Base-by-base conservation (phyloP, 2,797 vertebrate genomes). In the Geotrypetes seraphini region DNA sequence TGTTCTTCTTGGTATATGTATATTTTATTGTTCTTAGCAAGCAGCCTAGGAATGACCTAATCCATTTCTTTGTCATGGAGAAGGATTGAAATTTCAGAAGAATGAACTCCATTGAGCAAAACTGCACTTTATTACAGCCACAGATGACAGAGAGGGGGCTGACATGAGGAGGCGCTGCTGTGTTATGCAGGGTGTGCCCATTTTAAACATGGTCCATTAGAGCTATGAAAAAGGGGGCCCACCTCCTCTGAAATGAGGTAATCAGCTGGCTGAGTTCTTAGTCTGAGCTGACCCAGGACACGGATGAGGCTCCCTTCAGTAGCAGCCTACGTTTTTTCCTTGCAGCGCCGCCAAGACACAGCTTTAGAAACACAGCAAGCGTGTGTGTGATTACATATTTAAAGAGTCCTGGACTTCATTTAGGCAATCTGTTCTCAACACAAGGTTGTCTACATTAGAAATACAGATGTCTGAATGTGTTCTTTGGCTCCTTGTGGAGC, bases 241-340 rank as follows among this genome's bases (percentile, higher is more conserved):
- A 12, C 31, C n/a, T 41, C 19, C n/a, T 50, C 35, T 45, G 49
- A 59, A 60, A 32, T 32, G 49, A 69, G 57, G 33, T 62, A 46
- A 36, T 66, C 38, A 34, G 33, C 33, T 30, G 37, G 24, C 50
- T 47, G 25, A 54, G 40, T 35, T 47, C 47, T 46, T 54, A 67
- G 61, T 56, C 33, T 31, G 33, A 48, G 45, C 40, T 60, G 48
- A 40, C 50, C 49, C 49, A 46, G 50, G 47, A 63, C 42, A 60
- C 55, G 43, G 50, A 10, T 41, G 43, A 43, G 53, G 55, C 43
- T 41, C 50, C 40, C 36, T 57, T 42, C 50, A 56, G 59, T 67
- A 69, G 61, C 61, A 53, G 42, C 23, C 33, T 56, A 52, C 63
- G 53, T 33, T 56, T 52, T n/a, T 41, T 39, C 22, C 54, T 37